These are phyloP conservation scores for Rotaria sp. DNA, from an alignment of 2,888 invertebrate species.

Conservation along the genomic window DNA sequence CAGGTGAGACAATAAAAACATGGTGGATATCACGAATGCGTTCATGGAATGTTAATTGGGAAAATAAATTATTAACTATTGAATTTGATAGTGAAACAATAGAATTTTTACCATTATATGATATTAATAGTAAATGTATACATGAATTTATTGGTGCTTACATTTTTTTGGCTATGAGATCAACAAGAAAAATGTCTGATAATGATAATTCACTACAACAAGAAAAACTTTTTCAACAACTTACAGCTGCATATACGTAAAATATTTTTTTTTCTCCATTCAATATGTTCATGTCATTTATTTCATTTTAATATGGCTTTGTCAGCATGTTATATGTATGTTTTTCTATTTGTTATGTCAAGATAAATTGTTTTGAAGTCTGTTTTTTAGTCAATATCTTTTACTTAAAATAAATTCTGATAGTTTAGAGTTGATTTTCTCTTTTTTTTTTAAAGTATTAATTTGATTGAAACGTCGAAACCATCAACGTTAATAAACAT, in stretches of 20 bases:
- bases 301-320: too few species aligned
- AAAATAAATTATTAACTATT: slow-evolving; percentile 62
- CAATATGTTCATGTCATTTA: too few species aligned
- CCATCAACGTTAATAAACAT: too few species aligned
- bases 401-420: too few species aligned
- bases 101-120: slow-evolving; percentile 32
- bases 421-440: too few species aligned
- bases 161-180: slow-evolving; percentile 93
- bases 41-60: slow-evolving; percentile 99
- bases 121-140: slow-evolving; percentile 26
- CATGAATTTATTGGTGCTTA: slow-evolving; percentile 66
- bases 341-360: too few species aligned
- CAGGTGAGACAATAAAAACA: slow-evolving; percentile 86
- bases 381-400: too few species aligned
- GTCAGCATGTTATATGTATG: too few species aligned
- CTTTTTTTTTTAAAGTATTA: too few species aligned
- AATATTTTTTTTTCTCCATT: too few species aligned
- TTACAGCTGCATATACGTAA: not conserved
- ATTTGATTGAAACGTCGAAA: too few species aligned
- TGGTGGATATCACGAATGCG: slow-evolving; percentile 96
- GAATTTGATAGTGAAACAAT: slow-evolving; percentile 38
- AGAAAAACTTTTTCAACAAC: not conserved
- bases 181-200: slow-evolving; percentile 16
- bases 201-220: not conserved
- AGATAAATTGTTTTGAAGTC: too few species aligned